Evolutionary conservation across 1,140 invertebrate genomes (phyloP), one percentile per base, ranked within the genome.

Genomic region (Panulirus ornatus): DNA sequence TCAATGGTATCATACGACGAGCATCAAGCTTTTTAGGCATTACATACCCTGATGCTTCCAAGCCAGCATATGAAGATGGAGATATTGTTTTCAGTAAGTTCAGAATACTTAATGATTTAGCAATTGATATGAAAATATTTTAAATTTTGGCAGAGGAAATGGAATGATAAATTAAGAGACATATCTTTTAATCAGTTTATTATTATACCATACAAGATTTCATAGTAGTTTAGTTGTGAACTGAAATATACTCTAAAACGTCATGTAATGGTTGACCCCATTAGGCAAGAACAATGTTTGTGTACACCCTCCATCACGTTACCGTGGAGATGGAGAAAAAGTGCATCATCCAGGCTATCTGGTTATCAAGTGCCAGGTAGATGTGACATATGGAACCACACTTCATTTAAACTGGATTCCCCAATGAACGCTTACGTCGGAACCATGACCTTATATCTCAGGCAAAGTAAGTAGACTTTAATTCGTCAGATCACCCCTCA

Each of bases 361-460:
- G 92, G 97, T 97, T 6, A 96, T 99, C 8, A 96, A 96, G 27
- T 95, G 97, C 96, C 90, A 98, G n/a, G 78, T 40, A 27, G 86
- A 88, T 51, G 95, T 66, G 84, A 95, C 95, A 0, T 96, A 95
- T 92, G 95, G 96, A 73, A 97, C 97, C 0, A 98, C 97, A 0
- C 93, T 99, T 0, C 96, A 98, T 89, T 95, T 99, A 0, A 98
- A 97, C 81, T 99, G 98, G 98, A 98, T 99, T 92, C 98, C 98
- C 0, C n/a, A 99, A 99, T 93, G 96, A 96, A 2, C 97, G 97
- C 0, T 94, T 99, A n/a, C 96, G 96, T 84, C 98, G 97, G 94
- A 97, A 98, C 93, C 97, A 92, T 70, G 88, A 90, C 40, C 89
- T 91, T 42, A 92, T 92, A 70, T 92, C 84, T 44, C 82, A 91